Conservation (phyloP, 92 coral and sea anemone genomes). For the Anthopleura xanthogrammica region DNA sequence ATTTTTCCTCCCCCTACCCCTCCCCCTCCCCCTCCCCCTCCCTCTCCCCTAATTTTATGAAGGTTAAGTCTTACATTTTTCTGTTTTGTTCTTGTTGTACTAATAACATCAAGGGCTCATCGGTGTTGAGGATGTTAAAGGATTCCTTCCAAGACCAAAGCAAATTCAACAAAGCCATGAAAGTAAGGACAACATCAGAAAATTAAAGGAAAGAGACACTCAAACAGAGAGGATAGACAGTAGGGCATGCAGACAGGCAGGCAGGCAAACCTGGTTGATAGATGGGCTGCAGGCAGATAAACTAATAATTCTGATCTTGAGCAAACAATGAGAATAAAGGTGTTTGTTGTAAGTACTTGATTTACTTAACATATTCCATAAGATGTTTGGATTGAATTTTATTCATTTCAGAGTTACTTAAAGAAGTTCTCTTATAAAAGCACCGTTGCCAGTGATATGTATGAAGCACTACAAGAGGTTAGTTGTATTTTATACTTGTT, state of each 20-base stretch:
- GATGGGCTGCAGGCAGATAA: no score
- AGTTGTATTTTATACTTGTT: not conserved
- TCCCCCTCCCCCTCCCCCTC: no score
- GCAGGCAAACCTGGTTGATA: no score
- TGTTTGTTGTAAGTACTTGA: no score
- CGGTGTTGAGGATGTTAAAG: constrained; percentile 71
- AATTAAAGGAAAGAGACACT: not conserved
- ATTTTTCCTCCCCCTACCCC: no score
- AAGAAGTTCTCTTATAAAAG: constrained; percentile 59
- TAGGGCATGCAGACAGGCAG: no score
- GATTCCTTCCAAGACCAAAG: constrained; percentile 42
- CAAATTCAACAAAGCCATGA: constrained; percentile 60
- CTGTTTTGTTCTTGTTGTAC: not conserved
- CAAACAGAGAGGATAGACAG: no score
- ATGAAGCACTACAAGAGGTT: constrained; percentile 73
- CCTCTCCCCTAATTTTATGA: no score
- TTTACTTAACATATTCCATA: no score
- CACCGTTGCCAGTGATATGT: constrained; percentile 72
- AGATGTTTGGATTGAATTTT: not conserved
- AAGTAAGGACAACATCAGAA: constrained; percentile 23
- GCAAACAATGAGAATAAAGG: no score
- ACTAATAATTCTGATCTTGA: no score
- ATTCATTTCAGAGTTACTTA: constrained; percentile 60
- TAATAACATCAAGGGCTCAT: constrained; percentile 56
- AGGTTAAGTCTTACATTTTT: not conserved